These are phyloP conservation scores for Zeus faber DNA, from an alignment of 2,113 vertebrate genomes.

Conservation along the genomic window DNA sequence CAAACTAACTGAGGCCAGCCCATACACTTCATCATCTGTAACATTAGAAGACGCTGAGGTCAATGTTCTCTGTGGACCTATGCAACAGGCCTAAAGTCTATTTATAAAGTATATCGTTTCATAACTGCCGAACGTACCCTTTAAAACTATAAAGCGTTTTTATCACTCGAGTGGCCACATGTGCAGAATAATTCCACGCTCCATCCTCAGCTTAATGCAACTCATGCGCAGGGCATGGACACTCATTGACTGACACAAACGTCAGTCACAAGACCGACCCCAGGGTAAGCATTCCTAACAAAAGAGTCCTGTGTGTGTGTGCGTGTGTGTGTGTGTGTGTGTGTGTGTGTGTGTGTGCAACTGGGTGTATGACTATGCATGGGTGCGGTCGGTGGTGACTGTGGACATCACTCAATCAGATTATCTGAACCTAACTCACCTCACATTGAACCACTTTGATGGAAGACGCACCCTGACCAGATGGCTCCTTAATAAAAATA, in stretches of 20 bases:
- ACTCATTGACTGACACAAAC: constrained; percentile 44
- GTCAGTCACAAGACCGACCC: constrained; percentile 42
- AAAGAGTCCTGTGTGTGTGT: background rate
- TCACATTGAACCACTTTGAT: background rate
- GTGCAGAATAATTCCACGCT: background rate
- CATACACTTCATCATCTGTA: too few relatives aligned
- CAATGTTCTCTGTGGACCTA: too few relatives aligned
- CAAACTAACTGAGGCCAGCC: too few relatives aligned
- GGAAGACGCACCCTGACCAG: too few relatives aligned
- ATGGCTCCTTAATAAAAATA: too few relatives aligned
- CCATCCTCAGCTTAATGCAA: constrained; percentile 17
- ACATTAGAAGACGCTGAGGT: too few relatives aligned
- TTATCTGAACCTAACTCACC: constrained; percentile 21
- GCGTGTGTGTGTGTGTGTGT: background rate
- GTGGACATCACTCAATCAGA: constrained; percentile 5
- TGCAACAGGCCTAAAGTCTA: too few relatives aligned
- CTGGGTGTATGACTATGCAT: too few relatives aligned
- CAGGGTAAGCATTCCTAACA: constrained; percentile 7
- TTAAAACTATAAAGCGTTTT: too few relatives aligned
- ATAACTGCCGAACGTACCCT: too few relatives aligned
- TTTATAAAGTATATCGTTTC: too few relatives aligned
- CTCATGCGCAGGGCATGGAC: constrained; percentile 50
- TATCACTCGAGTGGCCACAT: background rate
- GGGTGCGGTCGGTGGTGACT: too few relatives aligned
- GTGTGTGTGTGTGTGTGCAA: background rate